A percentile compares a stretch with the other conserved stretches of the same genome.
These are phyloP conservation scores for Thermophis baileyi DNA, from an alignment of 2,113 vertebrate genomes.

Conservation along the genomic window DNA sequence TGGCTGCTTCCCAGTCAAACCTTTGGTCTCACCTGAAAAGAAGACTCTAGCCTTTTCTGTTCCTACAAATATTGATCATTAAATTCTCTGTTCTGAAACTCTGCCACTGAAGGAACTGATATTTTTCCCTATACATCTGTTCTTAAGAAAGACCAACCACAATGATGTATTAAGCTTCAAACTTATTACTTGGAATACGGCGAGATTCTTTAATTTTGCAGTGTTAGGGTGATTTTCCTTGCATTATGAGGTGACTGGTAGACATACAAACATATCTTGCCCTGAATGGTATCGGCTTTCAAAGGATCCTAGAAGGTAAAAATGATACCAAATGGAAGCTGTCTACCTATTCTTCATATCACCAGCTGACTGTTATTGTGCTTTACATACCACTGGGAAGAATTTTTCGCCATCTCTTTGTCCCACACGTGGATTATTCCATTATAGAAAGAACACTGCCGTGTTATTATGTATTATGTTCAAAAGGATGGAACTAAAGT, in stretches of 20 bases:
- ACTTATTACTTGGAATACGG: neutral
- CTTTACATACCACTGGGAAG: neutral
- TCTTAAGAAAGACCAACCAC: neutral
- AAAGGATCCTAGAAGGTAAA: slow-evolving; percentile 11
- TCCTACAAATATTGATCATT: neutral
- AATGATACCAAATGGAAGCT: neutral
- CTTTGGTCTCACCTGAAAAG: neutral
- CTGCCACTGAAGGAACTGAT: neutral
- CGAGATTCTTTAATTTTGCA: neutral
- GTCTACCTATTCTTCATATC: neutral
- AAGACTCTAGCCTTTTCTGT: neutral
- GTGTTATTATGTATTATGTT: neutral
- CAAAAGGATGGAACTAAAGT: neutral
- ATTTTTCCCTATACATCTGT: neutral
- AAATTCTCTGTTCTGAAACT: neutral
- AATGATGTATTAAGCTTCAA: neutral
- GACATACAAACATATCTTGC: neutral
- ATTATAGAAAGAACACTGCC: neutral
- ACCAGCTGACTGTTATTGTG: neutral
- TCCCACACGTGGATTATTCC: neutral
- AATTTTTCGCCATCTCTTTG: neutral
- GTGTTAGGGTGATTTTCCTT: neutral
- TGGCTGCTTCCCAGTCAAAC: neutral
- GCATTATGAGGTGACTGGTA: neutral
- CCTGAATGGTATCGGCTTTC: neutral